phyloP scores from a whole-genome alignment of 2,797 vertebrate genomes.

The Leptatherina wallacei region DNA sequence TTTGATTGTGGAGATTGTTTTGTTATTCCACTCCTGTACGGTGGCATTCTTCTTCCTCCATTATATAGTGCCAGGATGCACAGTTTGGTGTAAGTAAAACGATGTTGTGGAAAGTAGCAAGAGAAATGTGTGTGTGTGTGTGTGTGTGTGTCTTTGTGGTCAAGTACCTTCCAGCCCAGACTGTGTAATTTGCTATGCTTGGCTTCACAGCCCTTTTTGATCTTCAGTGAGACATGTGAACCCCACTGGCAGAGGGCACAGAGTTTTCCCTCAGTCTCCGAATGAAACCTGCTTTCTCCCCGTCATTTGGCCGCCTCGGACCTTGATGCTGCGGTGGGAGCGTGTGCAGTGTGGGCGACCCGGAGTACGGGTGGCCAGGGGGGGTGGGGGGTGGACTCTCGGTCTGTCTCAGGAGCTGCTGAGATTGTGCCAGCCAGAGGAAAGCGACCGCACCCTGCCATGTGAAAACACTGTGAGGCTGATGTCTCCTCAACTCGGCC shows the following conservation, averaged over 20 bases:
- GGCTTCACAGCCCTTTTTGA: slow-evolving; percentile 64
- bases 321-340: slow-evolving; percentile 67
- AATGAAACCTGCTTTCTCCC: slow-evolving; percentile 64
- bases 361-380: slow-evolving; percentile 75
- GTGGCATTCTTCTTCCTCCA: slow-evolving; percentile 13
- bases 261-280: slow-evolving; percentile 63
- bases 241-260: slow-evolving; percentile 68
- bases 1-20: slow-evolving; percentile 17
- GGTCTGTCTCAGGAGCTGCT: slow-evolving; percentile 56
- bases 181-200: slow-evolving; percentile 72
- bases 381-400: slow-evolving; percentile 65
- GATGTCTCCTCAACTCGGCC: slow-evolving; percentile 62
- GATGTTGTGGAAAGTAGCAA: slow-evolving; percentile 59
- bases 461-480: slow-evolving; percentile 67
- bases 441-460: slow-evolving; percentile 72
- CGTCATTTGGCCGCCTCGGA: slow-evolving; percentile 60
- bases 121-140: slow-evolving; percentile 21
- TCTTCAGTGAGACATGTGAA: slow-evolving; percentile 59
- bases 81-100: slow-evolving; percentile 28
- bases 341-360: slow-evolving; percentile 65
- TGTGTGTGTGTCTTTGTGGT: slow-evolving; percentile 63
- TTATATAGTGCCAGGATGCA: slow-evolving; percentile 24
- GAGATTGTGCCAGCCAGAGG: slow-evolving; percentile 58
- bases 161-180: slow-evolving; percentile 55
- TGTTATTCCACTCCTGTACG: slow-evolving; percentile 9